Conservation (phyloP, 2,797 vertebrate species). For the Micromesistius poutassou region DNA sequence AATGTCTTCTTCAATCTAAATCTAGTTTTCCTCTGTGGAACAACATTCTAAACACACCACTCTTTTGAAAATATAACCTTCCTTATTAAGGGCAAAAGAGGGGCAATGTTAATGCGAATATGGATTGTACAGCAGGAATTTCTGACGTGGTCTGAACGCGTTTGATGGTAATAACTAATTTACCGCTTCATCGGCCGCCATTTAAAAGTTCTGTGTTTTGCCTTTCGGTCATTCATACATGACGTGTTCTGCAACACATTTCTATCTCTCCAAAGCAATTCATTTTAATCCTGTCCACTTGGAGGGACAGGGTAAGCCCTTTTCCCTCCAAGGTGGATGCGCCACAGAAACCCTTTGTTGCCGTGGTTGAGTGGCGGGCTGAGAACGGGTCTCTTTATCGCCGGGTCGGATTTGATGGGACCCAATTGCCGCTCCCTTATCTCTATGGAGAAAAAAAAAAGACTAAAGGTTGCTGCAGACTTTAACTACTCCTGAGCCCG, state of each 20-base stretch:
- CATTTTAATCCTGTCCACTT: not conserved
- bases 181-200: not conserved
- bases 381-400: slow-evolving; percentile 52
- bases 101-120: slow-evolving; percentile 9
- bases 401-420: slow-evolving; percentile 26
- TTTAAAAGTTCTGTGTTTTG: not conserved
- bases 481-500: slow-evolving; percentile 41
- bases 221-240: not conserved
- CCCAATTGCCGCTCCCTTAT: slow-evolving; percentile 50
- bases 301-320: not conserved
- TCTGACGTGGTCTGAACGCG: slow-evolving; percentile 30
- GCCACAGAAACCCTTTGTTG: slow-evolving; percentile 16
- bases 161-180: not conserved
- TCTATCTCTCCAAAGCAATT: not conserved
- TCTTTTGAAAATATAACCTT: slow-evolving; percentile 23
- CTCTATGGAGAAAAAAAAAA: slow-evolving; percentile 27
- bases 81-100: slow-evolving; percentile 15
- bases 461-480: slow-evolving; percentile 10
- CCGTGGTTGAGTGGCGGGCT: slow-evolving; percentile 33
- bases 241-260: not conserved
- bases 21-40: slow-evolving; percentile 7
- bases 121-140: slow-evolving; percentile 11
- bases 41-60: slow-evolving; percentile 54
- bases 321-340: slow-evolving; percentile 9
- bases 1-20: not conserved